phyloP scores from a whole-genome alignment of 1,140 invertebrate species.

The Cotesia chilonis region DNA sequence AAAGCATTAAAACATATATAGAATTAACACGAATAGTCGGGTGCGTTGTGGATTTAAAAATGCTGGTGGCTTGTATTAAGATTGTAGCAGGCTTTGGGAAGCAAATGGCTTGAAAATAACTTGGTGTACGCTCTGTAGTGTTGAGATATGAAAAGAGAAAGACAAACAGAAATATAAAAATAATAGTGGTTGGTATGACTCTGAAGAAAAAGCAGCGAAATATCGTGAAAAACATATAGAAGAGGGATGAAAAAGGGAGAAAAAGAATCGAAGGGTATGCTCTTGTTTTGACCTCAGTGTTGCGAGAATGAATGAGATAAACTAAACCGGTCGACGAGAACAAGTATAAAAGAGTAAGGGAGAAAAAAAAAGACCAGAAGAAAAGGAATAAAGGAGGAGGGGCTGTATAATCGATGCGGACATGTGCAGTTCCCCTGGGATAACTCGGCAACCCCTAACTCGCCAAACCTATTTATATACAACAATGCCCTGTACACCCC shows the following conservation, averaged over 20 bases:
- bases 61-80: conserved; percentile 45
- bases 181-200: conserved; percentile 29
- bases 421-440: conserved; percentile 66
- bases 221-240: conserved; percentile 2
- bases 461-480: conserved; percentile 67
- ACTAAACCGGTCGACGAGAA: neutral
- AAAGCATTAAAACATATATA: conserved; percentile 10
- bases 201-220: conserved; percentile 34
- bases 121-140: conserved; percentile 55
- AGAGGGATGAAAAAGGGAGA: conserved; percentile 27
- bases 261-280: no score
- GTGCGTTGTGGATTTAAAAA: conserved; percentile 1
- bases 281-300: no score
- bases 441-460: conserved; percentile 65
- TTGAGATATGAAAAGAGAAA: conserved; percentile 11
- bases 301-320: conserved; percentile 27
- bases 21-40: neutral
- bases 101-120: conserved; percentile 67
- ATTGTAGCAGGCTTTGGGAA: conserved; percentile 64
- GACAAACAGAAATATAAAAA: conserved; percentile 35
- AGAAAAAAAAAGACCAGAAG: conserved; percentile 24
- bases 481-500: conserved; percentile 65
- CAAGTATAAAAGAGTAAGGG: neutral
- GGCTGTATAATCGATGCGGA: conserved; percentile 66
- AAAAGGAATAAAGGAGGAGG: conserved; percentile 36